phyloP scores from a whole-genome alignment of 92 coral and sea anemone genomes.

The Phenganax marumi region DNA sequence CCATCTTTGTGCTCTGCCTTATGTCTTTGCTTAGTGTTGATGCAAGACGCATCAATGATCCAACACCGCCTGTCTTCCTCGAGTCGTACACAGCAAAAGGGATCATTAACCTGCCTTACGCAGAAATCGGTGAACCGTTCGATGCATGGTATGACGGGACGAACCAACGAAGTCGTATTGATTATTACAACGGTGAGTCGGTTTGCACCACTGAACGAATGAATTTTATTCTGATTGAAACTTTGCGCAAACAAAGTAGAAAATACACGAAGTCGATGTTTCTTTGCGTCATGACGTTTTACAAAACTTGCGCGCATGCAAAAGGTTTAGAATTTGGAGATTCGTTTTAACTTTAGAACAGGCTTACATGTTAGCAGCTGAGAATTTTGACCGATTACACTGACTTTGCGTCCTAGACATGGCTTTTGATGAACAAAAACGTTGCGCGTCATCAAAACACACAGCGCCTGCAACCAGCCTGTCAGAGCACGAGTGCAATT shows the following conservation, averaged over 20 bases:
- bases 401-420: no score
- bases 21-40: background rate
- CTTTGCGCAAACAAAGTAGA: background rate
- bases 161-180: conserved; percentile 77
- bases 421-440: no score
- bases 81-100: conserved; percentile 69
- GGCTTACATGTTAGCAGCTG: conserved; percentile 1
- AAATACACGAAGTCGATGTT: background rate
- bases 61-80: conserved; percentile 69
- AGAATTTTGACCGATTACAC: no score
- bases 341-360: background rate
- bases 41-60: background rate
- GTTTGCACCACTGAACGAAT: background rate
- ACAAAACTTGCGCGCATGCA: background rate
- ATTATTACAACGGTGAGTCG: conserved; percentile 79
- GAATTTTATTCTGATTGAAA: no score
- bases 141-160: conserved; percentile 73
- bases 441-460: no score
- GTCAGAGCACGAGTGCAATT: no score
- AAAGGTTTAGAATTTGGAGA: no score
- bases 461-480: no score
- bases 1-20: background rate
- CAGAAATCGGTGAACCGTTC: conserved; percentile 88
- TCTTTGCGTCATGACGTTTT: background rate
- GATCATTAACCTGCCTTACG: conserved; percentile 78